phyloP scores from a whole-genome alignment of 2,113 vertebrate species.

The Phyllostomus discolor region DNA sequence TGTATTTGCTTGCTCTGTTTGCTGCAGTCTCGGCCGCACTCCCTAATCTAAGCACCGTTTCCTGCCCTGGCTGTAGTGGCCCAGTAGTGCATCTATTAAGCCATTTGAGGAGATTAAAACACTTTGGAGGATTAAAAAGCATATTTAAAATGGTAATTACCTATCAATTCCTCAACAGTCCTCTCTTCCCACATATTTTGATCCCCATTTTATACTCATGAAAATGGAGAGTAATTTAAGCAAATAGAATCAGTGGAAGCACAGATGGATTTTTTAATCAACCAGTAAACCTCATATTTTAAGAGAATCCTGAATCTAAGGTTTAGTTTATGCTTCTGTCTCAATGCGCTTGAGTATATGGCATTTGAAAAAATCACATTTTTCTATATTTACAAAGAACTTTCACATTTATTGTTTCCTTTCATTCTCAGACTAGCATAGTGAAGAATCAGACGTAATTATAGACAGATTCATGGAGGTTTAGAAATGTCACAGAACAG shows the following conservation, averaged over 20 bases:
- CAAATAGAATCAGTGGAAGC: not conserved
- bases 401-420: not conserved
- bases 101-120: conserved; percentile 12
- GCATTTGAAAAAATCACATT: not conserved
- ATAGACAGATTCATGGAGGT: not conserved
- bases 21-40: not conserved
- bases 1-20: not conserved
- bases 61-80: not conserved
- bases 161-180: not conserved
- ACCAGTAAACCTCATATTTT: not conserved
- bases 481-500: not conserved
- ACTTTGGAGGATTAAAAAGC: conserved; percentile 8
- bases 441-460: not conserved
- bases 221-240: not conserved
- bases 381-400: not conserved
- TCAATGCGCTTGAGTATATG: not conserved
- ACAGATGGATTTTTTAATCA: not conserved
- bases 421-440: not conserved
- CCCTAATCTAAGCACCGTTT: not conserved
- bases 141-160: conserved; percentile 37
- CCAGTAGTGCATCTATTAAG: not conserved
- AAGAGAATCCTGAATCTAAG: not conserved
- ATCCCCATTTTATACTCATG: not conserved
- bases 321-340: not conserved
- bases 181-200: not conserved